Conservation (phyloP, 2,113 vertebrate genomes). For the Beaufortia kweichowensis region DNA sequence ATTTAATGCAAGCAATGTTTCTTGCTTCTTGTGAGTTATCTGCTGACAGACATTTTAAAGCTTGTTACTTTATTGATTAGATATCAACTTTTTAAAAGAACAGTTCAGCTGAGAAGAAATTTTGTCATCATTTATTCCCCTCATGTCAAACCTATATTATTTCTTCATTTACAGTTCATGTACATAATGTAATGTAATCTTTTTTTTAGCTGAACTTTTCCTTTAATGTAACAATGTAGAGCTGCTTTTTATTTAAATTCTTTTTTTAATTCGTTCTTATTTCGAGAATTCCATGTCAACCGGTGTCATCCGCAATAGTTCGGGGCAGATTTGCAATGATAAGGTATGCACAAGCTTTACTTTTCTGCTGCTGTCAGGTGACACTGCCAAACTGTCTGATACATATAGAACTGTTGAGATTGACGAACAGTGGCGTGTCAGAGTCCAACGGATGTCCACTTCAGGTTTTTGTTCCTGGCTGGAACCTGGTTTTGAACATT, state of each 20-base stretch:
- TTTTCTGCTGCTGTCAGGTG: conserved; percentile 52
- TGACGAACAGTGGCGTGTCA: conserved; percentile 37
- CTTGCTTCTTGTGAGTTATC: conserved; percentile 6
- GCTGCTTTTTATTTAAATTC: conserved; percentile 36
- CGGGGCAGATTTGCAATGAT: conserved; percentile 27
- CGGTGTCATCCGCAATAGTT: conserved; percentile 36
- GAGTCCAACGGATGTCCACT: conserved; percentile 29
- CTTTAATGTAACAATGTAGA: conserved; percentile 14
- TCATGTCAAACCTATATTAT: background rate
- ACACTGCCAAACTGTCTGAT: conserved; percentile 65
- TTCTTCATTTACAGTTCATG: too few relatives aligned
- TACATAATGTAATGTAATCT: too few relatives aligned
- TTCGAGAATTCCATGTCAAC: conserved; percentile 41
- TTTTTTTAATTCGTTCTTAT: conserved; percentile 45
- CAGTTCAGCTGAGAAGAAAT: background rate
- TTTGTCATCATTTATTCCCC: background rate
- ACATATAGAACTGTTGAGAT: conserved; percentile 46
- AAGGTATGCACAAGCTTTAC: conserved; percentile 41
- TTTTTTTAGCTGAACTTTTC: background rate
- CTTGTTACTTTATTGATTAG: background rate
- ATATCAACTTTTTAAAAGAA: background rate
- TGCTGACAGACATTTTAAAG: background rate
- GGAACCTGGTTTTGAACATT: conserved; percentile 20
- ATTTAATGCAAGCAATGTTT: background rate
- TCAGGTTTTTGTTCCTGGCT: background rate